These are phyloP conservation scores for Hydropotes inermis DNA, from an alignment of 2,113 vertebrate species.

Conservation along the genomic window DNA sequence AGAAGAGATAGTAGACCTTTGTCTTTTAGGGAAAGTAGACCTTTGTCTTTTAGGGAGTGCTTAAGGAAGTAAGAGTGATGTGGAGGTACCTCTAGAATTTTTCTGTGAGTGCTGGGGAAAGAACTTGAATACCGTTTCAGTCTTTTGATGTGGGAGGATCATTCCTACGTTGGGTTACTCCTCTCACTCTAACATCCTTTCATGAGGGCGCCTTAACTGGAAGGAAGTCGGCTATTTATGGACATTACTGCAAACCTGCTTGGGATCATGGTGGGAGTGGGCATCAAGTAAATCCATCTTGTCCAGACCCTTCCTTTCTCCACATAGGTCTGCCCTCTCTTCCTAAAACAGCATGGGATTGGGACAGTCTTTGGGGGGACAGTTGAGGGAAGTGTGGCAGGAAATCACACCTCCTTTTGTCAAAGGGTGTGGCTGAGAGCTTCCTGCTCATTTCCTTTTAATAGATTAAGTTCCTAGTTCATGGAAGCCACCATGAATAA, in stretches of 20 bases:
- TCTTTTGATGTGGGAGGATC: background rate
- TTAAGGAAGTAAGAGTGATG: background rate
- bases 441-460: background rate
- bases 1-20: constrained; percentile 8
- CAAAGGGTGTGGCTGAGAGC: background rate
- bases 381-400: background rate
- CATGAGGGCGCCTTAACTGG: background rate
- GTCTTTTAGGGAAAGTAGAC: background rate
- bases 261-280: background rate
- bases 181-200: background rate
- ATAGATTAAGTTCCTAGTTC: background rate
- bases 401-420: background rate
- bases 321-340: background rate
- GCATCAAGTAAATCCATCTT: background rate
- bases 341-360: background rate
- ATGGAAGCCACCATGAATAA: background rate
- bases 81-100: background rate
- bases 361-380: background rate
- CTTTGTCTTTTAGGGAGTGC: background rate
- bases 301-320: background rate
- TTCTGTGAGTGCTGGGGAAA: background rate
- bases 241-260: background rate
- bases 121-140: background rate
- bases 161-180: background rate
- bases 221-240: background rate